These are phyloP conservation scores for Chironomus riparius DNA, from an alignment of 2,888 invertebrate species.

Conservation along the genomic window DNA sequence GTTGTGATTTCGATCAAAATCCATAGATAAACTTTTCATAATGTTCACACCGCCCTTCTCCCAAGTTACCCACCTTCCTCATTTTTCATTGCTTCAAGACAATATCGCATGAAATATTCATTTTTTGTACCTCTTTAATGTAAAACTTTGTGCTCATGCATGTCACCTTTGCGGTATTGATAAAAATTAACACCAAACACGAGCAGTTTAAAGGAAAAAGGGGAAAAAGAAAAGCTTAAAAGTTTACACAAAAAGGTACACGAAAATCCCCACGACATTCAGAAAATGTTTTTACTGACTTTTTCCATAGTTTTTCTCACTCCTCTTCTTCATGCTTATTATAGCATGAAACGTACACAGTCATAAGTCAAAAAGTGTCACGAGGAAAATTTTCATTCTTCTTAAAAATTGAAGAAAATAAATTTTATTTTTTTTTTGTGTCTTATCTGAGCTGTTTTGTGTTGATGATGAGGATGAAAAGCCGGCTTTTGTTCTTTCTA, in stretches of 20 bases:
- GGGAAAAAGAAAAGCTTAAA: neutral
- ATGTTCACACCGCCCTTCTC: too few relatives aligned
- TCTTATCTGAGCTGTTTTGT: too few relatives aligned
- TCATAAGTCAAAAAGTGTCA: neutral
- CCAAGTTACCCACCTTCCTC: too few relatives aligned
- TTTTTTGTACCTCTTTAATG: too few relatives aligned
- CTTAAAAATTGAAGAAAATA: neutral
- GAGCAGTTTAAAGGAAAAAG: neutral
- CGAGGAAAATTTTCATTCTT: neutral
- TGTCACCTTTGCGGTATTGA: too few relatives aligned
- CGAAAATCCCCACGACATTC: neutral
- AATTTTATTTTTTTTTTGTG: too few relatives aligned
- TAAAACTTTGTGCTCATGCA: too few relatives aligned
- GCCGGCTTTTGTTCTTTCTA: neutral
- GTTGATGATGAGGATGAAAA: neutral
- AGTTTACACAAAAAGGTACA: neutral
- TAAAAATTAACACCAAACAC: too few relatives aligned
- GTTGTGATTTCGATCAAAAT: too few relatives aligned
- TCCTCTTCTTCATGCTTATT: neutral
- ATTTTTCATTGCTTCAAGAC: too few relatives aligned
- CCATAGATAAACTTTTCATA: too few relatives aligned
- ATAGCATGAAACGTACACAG: neutral
- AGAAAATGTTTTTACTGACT: neutral
- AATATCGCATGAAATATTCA: too few relatives aligned
- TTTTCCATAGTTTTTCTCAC: neutral